phyloP scores from a whole-genome alignment of 2,888 invertebrate species.

The Buathra laborator region DNA sequence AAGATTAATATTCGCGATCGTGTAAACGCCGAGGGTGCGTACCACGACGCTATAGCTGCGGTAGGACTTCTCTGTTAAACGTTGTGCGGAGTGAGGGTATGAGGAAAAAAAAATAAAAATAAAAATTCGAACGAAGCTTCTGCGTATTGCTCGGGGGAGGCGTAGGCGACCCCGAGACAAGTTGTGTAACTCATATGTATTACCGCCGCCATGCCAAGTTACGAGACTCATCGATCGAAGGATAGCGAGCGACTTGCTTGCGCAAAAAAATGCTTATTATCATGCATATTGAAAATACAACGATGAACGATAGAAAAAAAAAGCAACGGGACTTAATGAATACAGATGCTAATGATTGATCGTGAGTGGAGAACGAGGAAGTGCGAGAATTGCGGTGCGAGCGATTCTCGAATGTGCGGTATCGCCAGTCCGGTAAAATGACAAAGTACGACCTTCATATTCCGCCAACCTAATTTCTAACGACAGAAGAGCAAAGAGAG shows the following conservation, averaged over 20 bases:
- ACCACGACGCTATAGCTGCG: not conserved
- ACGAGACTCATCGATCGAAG: conserved; percentile 61
- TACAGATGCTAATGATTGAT: not conserved
- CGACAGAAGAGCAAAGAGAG: conserved; percentile 8
- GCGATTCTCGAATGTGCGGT: not conserved
- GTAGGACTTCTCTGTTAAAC: not conserved
- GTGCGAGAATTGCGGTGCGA: not conserved
- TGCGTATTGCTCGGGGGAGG: conserved; percentile 5
- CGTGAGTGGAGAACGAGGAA: not conserved
- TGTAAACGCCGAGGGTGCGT: conserved; percentile 11
- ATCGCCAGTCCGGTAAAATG: not conserved
- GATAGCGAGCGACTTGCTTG: conserved; percentile 25
- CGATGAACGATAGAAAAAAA: not conserved
- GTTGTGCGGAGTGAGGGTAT: too few species aligned
- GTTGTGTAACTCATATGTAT: conserved; percentile 46
- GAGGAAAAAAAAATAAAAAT: too few species aligned
- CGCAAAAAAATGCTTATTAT: conserved; percentile 18
- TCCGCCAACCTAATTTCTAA: conserved; percentile 62
- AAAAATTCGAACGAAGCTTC: conserved; percentile 18
- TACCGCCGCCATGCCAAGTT: conserved; percentile 53
- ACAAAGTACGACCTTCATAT: conserved; percentile 59
- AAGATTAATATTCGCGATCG: conserved; percentile 57
- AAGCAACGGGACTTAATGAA: conserved; percentile 16
- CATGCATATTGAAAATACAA: conserved; percentile 24
- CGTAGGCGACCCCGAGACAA: conserved; percentile 62